Base-by-base conservation (phyloP, 2,888 invertebrate genomes). In the Drosophila flavopinicola region DNA sequence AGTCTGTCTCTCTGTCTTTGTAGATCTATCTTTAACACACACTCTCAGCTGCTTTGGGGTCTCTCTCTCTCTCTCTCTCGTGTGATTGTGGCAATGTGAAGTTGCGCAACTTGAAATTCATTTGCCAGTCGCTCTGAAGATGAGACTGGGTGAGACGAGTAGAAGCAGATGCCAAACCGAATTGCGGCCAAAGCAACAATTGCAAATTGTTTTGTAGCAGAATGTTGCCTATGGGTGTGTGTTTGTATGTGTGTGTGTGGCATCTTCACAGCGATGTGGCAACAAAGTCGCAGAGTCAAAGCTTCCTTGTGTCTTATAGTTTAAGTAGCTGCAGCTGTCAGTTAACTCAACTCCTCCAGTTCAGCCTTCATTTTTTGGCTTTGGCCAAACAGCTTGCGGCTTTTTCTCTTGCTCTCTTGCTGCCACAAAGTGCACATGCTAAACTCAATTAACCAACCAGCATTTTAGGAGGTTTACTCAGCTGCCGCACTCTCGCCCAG, bases 131-230 rank as follows among this genome's bases (percentile, higher is more conserved):
- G 23, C 29, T 44, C 29, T 30, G 20, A 20, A 53, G 58, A 29
- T 24, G 41, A 15, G 41, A 29, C 23, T 17, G 11, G 23, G 48
- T 15, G 11, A 39, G 57, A 42, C 15, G 57, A 41, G 41, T 6
- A n/a, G 35, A 7, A 13, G 35, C 35, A 58, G 58, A 58, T 57
- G 57, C 53, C 48, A 53, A 52, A 37, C 38, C 48, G 65, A 73
- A 74, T 74, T 69, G 69, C 74, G 61, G 69, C 61, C 69, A 74
- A 60, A 78, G 66, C 85, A 86, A 85, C 82, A 80, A 86, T 85
- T 68, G 83, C 85, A 86, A 84, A 86, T 80, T 85, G 75, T 82
- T 76, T 75, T 61, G 67, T 73, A 65, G 65, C 86, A 76, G 69
- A 77, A 69, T 48, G 58, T 60, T 66, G 67, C 60, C 37, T 48